These are phyloP conservation scores for Octopus bimaculoides DNA, from an alignment of 1,140 invertebrate genomes.

Conservation along the genomic window DNA sequence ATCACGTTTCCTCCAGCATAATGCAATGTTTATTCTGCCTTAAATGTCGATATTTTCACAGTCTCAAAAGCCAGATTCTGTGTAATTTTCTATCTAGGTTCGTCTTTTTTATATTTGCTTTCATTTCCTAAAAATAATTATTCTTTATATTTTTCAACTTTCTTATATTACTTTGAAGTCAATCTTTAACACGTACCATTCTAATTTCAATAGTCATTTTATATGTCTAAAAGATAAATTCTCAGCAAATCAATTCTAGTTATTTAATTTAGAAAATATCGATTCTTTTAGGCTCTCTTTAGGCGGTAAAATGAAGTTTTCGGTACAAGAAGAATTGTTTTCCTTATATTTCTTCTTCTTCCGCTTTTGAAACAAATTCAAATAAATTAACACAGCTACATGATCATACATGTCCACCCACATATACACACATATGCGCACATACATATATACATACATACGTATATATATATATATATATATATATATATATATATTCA, in stretches of 20 bases:
- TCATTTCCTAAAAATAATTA: constrained; percentile 27
- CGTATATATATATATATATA: neutral
- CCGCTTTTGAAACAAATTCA: constrained; percentile 19
- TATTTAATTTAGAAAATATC: too few species aligned
- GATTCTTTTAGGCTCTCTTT: too few species aligned
- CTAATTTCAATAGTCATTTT: too few species aligned
- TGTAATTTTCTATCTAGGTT: constrained; percentile 23
- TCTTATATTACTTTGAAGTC: neutral
- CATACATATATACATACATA: neutral
- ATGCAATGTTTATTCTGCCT: constrained; percentile 20
- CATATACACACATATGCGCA: constrained; percentile 13
- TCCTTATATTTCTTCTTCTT: too few species aligned
- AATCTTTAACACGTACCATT: constrained; percentile 7
- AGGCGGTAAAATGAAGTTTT: too few species aligned
- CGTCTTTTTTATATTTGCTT: constrained; percentile 21
- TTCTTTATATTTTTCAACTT: constrained; percentile 18
- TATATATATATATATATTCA: constrained; percentile 14
- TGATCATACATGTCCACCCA: neutral
- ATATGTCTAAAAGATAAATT: too few species aligned
- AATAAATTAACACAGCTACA: neutral
- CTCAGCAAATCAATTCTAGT: too few species aligned
- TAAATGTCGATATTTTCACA: constrained; percentile 32
- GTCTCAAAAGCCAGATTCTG: constrained; percentile 30
- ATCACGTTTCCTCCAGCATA: too few species aligned
- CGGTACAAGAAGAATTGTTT: too few species aligned